Conservation (phyloP, 30 jellyfish, hydroid and myxozoan species). For the Aurelia aurita region DNA sequence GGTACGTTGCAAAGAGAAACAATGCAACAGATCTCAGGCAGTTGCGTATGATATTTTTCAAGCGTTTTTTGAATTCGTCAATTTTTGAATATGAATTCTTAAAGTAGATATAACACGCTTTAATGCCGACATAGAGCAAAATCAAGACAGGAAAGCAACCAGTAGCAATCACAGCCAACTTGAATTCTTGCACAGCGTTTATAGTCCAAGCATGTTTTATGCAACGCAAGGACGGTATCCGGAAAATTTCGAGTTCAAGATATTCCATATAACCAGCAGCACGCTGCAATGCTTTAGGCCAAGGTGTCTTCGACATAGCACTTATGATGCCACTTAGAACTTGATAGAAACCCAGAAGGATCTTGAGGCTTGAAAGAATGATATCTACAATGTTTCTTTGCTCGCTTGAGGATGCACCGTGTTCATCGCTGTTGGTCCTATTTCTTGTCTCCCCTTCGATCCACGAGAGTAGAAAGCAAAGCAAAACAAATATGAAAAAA, state of each 20-base stretch:
- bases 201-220: slow-evolving; percentile 34
- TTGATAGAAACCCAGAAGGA: slow-evolving; percentile 57
- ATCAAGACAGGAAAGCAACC: slow-evolving; percentile 26
- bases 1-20: slow-evolving; percentile 61
- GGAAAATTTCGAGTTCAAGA: slow-evolving; percentile 45
- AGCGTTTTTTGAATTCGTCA: neutral
- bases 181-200: slow-evolving; percentile 33
- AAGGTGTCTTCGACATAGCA: slow-evolving; percentile 20
- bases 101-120: neutral
- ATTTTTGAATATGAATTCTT: too few relatives aligned
- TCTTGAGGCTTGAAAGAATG: slow-evolving; percentile 47
- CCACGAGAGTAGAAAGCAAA: slow-evolving; percentile 47
- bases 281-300: slow-evolving; percentile 45
- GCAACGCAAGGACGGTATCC: slow-evolving; percentile 62
- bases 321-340: slow-evolving; percentile 6
- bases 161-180: slow-evolving; percentile 35
- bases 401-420: neutral
- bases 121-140: slow-evolving; percentile 8
- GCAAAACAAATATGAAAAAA: slow-evolving; percentile 11
- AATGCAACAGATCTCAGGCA: slow-evolving; percentile 17
- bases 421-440: too few relatives aligned
- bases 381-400: slow-evolving; percentile 49
- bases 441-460: neutral
- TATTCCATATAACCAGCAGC: slow-evolving; percentile 2
- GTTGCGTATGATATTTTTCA: neutral